Percentiles rank a stretch among this genome's conserved stretches.
These are phyloP conservation scores for Rhyacichthys aspro DNA, from an alignment of 2,797 vertebrate species.

Conservation along the genomic window DNA sequence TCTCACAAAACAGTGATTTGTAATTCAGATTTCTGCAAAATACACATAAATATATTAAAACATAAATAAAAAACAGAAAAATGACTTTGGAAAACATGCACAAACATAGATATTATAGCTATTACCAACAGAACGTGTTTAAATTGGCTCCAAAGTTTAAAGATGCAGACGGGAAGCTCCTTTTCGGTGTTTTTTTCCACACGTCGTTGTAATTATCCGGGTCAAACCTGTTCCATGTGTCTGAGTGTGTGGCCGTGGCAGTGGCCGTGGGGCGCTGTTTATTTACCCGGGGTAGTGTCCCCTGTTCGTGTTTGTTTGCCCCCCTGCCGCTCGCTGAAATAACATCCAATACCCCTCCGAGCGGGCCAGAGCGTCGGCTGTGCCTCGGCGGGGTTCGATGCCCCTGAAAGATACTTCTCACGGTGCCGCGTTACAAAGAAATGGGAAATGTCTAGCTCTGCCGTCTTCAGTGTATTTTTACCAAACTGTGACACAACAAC, in stretches of 20 bases:
- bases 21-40: too few species aligned
- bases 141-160: too few species aligned
- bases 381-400: conserved; percentile 13
- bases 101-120: too few species aligned
- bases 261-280: conserved; percentile 61
- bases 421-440: not conserved
- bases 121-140: too few species aligned
- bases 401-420: conserved; percentile 7
- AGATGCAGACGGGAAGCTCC: not conserved
- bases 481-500: not conserved
- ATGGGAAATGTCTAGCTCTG: conserved; percentile 1
- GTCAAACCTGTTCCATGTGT: conserved; percentile 45
- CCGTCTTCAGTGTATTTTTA: too few species aligned
- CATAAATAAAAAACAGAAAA: too few species aligned
- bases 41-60: too few species aligned
- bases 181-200: conserved; percentile 14
- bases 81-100: too few species aligned
- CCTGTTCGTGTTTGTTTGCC: conserved; percentile 44
- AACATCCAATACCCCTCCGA: conserved; percentile 57
- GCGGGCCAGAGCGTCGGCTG: not conserved
- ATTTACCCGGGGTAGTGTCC: conserved; percentile 43
- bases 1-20: too few species aligned
- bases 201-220: conserved; percentile 23
- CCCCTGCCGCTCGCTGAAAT: conserved; percentile 58
- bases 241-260: conserved; percentile 47